Evolutionary conservation across 1,140 invertebrate genomes (phyloP), one percentile per base, ranked within the genome.

Genomic region (Anagrus nilaparvatae): DNA sequence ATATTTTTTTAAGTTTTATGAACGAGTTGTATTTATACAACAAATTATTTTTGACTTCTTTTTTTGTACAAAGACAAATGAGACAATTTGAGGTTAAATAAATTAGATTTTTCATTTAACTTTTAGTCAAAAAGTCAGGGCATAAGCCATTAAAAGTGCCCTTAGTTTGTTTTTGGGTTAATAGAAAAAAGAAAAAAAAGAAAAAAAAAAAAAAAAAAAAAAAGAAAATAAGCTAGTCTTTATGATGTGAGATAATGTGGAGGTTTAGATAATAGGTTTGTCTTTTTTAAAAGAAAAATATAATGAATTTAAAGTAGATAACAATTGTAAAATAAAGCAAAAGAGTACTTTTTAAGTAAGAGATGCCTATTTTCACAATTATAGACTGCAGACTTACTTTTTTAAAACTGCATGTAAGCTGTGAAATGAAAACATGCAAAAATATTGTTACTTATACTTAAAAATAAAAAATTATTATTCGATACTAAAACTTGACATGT

Each of bases 131-230:
- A 59, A 60, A 53, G 48, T 55, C 48, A 58, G 61, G 60, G 60
- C 58, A 63, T 61, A 56, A 54, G 60, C 60, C 61, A 64, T 53
- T 60, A 60, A 64, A 64, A 64, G 61, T 64, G 61, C 61, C 60
- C 61, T 64, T 64, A 64, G 58, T 64, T 64, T 63, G 61, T 64
- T 64, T n/a, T 64, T 64, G 54, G 54, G 61, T 63, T 54, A 53
- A 61, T 64, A 61, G 46, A 44, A 34, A 40, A 37, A 42, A 27
- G 29, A 49, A 46, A 49, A 37, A 13, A 37, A 40, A 39, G 32
- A 47, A 39, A 46, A 49, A 51, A 40, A 46, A 48, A 43, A 12
- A 31, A 43, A 13, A 23, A 39, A 13, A 45, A 25, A 29, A 39
- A 43, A 28, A 49, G 38, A 44, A 56, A 58, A 58, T 50, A 57